Conservation (phyloP, 2,113 vertebrate species). For the Proteles cristata region DNA sequence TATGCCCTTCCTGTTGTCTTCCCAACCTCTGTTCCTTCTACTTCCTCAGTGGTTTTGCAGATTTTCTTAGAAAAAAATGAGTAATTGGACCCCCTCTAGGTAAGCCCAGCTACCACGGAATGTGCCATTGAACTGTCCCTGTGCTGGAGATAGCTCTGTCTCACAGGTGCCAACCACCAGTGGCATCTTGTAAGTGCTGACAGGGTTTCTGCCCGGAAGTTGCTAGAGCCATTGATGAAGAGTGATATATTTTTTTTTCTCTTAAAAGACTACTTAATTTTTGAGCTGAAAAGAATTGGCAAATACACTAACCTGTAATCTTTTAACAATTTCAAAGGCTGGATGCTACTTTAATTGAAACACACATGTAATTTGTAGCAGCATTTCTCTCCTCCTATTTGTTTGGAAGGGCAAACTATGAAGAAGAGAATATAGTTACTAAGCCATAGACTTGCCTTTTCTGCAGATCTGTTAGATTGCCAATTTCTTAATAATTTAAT, state of each 20-base stretch:
- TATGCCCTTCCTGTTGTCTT: not conserved
- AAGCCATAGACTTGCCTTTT: not conserved
- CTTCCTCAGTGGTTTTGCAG: not conserved
- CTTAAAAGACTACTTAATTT: not conserved
- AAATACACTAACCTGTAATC: not conserved
- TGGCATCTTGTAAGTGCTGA: rapidly evolving
- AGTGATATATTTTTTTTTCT: not conserved
- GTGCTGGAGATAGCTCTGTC: not conserved
- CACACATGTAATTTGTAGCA: not conserved
- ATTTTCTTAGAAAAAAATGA: not conserved
- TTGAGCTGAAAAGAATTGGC: not conserved
- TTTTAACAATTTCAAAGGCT: constrained; percentile 29
- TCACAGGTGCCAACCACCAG: not conserved
- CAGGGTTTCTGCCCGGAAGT: not conserved
- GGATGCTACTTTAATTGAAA: not conserved
- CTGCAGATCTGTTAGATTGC: not conserved
- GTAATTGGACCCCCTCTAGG: not conserved
- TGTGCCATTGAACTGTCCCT: not conserved
- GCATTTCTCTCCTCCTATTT: not conserved
- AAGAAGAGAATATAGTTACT: not conserved
- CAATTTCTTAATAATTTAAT: not conserved
- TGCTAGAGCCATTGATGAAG: not conserved
- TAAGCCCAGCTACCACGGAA: not conserved
- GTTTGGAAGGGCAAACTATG: constrained; percentile 21
- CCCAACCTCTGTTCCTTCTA: not conserved